Percentiles rank a stretch among this genome's conserved stretches.
phyloP scores from a whole-genome alignment of 2,797 vertebrate genomes.

The Dipus sagitta region DNA sequence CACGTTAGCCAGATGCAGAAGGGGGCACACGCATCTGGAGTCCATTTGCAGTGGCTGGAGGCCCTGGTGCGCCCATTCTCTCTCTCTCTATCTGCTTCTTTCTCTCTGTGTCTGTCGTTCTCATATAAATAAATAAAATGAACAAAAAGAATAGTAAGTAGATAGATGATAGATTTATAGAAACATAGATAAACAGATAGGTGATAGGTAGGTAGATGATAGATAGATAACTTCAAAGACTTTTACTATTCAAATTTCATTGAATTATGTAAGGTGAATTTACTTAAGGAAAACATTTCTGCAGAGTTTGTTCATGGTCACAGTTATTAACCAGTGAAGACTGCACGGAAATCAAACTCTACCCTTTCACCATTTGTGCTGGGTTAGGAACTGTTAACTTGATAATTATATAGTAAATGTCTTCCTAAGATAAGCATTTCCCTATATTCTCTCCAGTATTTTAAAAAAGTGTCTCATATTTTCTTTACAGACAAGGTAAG shows the following conservation, averaged over 20 bases:
- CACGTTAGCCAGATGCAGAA: no score
- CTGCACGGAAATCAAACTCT: background rate
- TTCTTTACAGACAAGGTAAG: conserved; percentile 13
- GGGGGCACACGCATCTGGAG: no score
- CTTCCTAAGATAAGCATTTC: background rate
- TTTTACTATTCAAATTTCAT: conserved; percentile 4
- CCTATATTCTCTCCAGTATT: conserved; percentile 6
- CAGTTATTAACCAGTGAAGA: background rate
- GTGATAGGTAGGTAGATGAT: no score
- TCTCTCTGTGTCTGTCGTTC: no score
- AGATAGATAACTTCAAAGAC: background rate
- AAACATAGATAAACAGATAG: no score
- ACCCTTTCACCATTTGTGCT: background rate
- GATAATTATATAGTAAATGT: conserved; percentile 36
- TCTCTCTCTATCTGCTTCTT: no score
- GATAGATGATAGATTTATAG: no score
- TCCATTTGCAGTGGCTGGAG: no score
- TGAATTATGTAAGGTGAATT: background rate
- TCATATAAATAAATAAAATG: no score
- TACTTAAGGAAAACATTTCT: background rate
- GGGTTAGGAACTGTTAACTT: background rate
- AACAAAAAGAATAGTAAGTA: no score
- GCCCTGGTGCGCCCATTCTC: no score
- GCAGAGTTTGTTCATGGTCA: background rate
- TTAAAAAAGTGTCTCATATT: background rate